Evolutionary conservation across 2,113 vertebrate genomes (phyloP).

Genomic region (Solea senegalensis): DNA sequence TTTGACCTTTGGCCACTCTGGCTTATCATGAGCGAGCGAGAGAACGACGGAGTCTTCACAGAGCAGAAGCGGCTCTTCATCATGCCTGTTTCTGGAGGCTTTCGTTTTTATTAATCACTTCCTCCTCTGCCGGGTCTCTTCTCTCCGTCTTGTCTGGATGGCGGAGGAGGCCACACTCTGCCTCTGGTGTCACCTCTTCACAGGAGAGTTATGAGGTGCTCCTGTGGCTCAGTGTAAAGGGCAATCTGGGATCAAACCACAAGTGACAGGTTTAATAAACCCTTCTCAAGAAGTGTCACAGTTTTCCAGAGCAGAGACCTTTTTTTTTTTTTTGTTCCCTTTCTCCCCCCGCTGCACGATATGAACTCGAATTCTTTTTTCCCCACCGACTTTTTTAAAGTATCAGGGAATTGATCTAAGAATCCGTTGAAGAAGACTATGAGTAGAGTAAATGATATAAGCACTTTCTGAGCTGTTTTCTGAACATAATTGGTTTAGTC

Average conservation of each 20-base stretch:
- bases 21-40: conserved; percentile 32
- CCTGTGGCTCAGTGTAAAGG: conserved; percentile 22
- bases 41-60: conserved; percentile 15
- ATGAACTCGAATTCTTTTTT: conserved; percentile 3
- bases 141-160: background rate
- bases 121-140: background rate
- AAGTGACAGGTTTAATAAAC: conserved; percentile 59
- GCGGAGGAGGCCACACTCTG: background rate
- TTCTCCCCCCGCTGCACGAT: background rate
- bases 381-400: background rate
- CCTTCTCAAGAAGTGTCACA: background rate
- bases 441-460: background rate
- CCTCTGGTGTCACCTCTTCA: conserved; percentile 22
- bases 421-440: too few species aligned
- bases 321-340: background rate
- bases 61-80: conserved; percentile 26
- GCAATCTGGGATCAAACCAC: conserved; percentile 36
- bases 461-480: background rate
- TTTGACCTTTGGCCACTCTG: conserved; percentile 44
- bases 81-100: background rate
- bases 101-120: background rate
- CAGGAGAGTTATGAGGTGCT: conserved; percentile 1
- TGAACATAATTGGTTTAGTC: background rate
- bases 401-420: background rate
- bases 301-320: conserved; percentile 1